Conservation (phyloP, 2,113 vertebrate genomes). For the Crotalus viridis region DNA sequence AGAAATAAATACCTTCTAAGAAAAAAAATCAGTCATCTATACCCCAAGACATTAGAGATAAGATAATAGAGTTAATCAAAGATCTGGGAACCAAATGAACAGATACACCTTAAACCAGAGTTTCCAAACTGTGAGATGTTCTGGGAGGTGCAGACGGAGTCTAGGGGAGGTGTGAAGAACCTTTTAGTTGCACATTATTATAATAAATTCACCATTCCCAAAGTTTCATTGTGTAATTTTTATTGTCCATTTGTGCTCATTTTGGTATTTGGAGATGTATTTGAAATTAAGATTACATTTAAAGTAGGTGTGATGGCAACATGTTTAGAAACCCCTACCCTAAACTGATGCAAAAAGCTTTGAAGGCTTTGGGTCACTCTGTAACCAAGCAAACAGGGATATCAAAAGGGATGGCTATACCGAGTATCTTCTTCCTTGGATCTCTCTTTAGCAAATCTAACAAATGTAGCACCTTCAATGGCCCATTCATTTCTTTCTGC, state of each 20-base stretch:
- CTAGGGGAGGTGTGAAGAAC: too few relatives aligned
- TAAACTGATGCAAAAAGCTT: not conserved
- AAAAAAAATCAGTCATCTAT: not conserved
- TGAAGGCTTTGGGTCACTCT: not conserved
- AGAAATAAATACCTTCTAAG: too few relatives aligned
- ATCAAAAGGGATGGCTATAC: not conserved
- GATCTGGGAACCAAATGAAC: too few relatives aligned
- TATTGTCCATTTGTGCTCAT: not conserved
- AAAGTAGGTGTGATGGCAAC: not conserved
- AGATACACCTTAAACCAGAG: not conserved
- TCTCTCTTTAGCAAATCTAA: not conserved
- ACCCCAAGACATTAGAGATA: not conserved
- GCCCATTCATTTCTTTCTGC: not conserved
- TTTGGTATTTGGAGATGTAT: not conserved
- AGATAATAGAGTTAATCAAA: not conserved
- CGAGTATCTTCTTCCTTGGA: not conserved
- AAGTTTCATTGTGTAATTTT: not conserved
- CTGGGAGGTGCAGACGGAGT: not conserved
- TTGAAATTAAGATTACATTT: not conserved
- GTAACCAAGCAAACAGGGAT: not conserved
- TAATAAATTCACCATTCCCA: not conserved
- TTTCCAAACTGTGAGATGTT: not conserved
- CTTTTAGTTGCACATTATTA: too few relatives aligned
- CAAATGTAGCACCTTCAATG: not conserved
- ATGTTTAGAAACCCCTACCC: not conserved